Conservation (phyloP, 2,888 invertebrate species). For the Heterodera filipjevi region DNA sequence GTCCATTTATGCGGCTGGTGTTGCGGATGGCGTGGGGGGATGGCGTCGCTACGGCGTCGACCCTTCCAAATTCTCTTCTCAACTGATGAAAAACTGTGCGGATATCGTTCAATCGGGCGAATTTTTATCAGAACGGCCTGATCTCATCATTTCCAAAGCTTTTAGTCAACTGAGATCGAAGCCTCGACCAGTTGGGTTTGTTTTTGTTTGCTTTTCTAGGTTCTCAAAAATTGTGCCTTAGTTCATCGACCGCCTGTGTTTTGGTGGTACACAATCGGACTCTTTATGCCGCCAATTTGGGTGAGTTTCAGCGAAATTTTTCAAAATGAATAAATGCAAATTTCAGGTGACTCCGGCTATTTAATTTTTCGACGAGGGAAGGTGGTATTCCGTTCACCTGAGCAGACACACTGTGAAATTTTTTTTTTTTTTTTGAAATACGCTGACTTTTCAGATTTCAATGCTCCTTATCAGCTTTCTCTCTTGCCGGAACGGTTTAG, state of each 20-base stretch:
- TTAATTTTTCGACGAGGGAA: slow-evolving; percentile 85
- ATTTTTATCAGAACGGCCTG: slow-evolving; percentile 74
- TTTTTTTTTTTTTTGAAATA: background rate
- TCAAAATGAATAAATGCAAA: background rate
- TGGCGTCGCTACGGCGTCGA: slow-evolving; percentile 92
- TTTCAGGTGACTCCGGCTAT: slow-evolving; percentile 86
- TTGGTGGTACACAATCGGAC: slow-evolving; percentile 88
- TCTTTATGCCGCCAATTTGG: slow-evolving; percentile 93
- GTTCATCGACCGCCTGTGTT: slow-evolving; percentile 95
- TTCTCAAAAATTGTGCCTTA: slow-evolving; percentile 33
- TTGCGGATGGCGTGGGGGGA: slow-evolving; percentile 97
- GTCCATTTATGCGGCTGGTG: slow-evolving; percentile 92
- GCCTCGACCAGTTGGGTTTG: slow-evolving; percentile 60
- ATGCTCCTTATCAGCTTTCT: slow-evolving; percentile 95
- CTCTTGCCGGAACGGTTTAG: slow-evolving; percentile 75
- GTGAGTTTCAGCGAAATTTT: background rate
- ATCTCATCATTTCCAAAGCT: slow-evolving; percentile 57
- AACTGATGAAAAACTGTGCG: slow-evolving; percentile 91
- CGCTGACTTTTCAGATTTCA: slow-evolving; percentile 74
- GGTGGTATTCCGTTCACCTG: slow-evolving; percentile 76
- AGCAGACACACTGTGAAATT: slow-evolving; percentile 23
- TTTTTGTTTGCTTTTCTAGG: background rate
- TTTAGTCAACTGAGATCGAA: slow-evolving; percentile 53
- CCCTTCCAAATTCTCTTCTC: slow-evolving; percentile 91
- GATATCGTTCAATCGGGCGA: slow-evolving; percentile 85